Evolutionary conservation across 92 coral and sea anemone genomes (phyloP), one percentile per base, ranked within the genome.

Genomic region (Parazoanthus atlanticus): DNA sequence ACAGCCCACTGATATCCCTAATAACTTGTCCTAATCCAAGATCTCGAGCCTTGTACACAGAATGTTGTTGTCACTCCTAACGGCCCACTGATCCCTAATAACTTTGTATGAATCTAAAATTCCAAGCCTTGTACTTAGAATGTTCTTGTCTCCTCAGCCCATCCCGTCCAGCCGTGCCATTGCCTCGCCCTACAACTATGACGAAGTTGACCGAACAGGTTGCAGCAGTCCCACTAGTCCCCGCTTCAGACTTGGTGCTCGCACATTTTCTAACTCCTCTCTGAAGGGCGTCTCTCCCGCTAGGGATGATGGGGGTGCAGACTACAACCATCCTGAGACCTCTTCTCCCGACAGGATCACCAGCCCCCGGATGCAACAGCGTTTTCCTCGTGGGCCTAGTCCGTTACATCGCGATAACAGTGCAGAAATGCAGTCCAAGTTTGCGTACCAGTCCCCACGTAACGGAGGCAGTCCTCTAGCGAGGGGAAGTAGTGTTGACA

Each of bases 201-300:
- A 95, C 85, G 98, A 92, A 61, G 86, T 91, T 17, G 94, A 92
- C 76, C 88, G 78, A 72, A 91, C 71, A 26, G 87, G 87, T 41
- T 89, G 70, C 85, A 83, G 90, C 74, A 85, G 88, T 69, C 86
- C 90, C 41, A 96, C 95, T 49, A 92, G 95, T n/a, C 96, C 93
- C 29, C 94, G 93, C 83, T 86, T 96, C 40, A 79, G 99, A 78
- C 97, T 97, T 6, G 99, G 99, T 54, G 91, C 96, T 89, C 94
- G 99, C 85, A 95, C 97, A 46, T 88, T 97, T 81, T 96, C 99
- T 4, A 93, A 95, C 76, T 90, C 90, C 86, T 93, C 98, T 13
- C 87, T 95, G 64, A 95, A 95, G 80, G 93, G 90, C 12, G 81
- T 81, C 28, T 86, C 94, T 54, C 93, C 93, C 47, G 52, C 69